A percentile compares a stretch with the other conserved stretches of the same genome.
These are phyloP conservation scores for Nothoprocta pentlandii DNA, from an alignment of 2,113 vertebrate species.

Conservation along the genomic window DNA sequence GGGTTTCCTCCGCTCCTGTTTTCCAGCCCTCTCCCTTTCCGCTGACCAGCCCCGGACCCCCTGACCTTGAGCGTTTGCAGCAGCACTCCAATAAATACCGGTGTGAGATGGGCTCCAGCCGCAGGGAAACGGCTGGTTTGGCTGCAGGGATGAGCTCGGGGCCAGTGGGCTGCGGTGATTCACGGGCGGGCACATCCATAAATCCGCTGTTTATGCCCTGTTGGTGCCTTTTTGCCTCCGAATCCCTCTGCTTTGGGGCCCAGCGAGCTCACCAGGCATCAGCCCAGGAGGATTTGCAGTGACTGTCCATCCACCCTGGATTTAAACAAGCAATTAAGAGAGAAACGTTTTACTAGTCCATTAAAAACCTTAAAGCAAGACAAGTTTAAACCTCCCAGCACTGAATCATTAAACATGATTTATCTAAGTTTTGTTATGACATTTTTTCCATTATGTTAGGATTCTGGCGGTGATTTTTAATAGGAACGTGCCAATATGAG, in stretches of 20 bases:
- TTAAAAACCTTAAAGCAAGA: neutral
- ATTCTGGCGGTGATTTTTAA: neutral
- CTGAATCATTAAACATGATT: neutral
- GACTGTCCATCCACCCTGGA: neutral
- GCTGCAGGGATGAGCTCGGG: neutral
- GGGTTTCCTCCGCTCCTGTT: neutral
- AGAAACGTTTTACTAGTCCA: neutral
- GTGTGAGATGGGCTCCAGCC: neutral
- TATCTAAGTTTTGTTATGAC: neutral
- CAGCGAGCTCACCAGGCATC: neutral
- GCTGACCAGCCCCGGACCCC: neutral
- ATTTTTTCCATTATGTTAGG: neutral
- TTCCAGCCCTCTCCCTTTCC: no score
- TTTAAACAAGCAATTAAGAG: neutral
- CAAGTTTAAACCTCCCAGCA: neutral
- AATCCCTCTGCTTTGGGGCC: neutral
- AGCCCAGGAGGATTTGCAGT: neutral
- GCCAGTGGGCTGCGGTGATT: no score
- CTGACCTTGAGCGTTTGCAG: neutral
- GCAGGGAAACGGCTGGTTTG: rapidly evolving
- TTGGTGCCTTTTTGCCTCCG: neutral
- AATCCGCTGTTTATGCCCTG: neutral
- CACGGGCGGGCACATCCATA: no score
- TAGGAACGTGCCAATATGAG: no score
- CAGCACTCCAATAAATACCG: neutral